Conservation (phyloP, 2,888 invertebrate genomes). For the Macaria notata region DNA sequence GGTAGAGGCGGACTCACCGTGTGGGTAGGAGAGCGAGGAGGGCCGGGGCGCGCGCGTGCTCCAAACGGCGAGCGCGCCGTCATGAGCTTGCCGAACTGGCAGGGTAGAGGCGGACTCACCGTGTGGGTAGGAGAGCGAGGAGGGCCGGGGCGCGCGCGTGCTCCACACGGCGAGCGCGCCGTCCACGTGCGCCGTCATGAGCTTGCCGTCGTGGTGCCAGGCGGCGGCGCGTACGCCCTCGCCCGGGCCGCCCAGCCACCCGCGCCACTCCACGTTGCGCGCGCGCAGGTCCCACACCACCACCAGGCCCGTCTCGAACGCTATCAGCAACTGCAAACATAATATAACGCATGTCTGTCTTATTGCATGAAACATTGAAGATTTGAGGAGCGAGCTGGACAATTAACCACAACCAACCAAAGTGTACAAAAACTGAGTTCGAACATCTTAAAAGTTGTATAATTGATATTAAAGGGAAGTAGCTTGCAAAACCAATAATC, state of each 20-base stretch:
- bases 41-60: constrained; percentile 90
- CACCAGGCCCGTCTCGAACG: constrained; percentile 96
- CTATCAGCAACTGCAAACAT: constrained; percentile 92
- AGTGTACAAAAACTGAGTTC: too few species aligned
- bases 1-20: constrained; percentile 84
- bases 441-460: too few species aligned
- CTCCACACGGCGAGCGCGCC: constrained; percentile 83
- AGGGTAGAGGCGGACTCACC: too few species aligned
- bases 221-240: constrained; percentile 93
- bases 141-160: too few species aligned
- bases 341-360: neutral
- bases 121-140: too few species aligned
- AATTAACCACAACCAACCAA: too few species aligned
- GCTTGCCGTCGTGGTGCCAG: constrained; percentile 99
- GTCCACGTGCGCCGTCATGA: constrained; percentile 97
- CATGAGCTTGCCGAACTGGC: constrained; percentile 94
- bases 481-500: too few species aligned
- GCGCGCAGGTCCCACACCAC: constrained; percentile 97
- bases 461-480: too few species aligned
- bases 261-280: constrained; percentile 93
- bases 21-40: constrained; percentile 92
- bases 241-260: constrained; percentile 88
- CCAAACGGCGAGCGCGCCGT: constrained; percentile 98
- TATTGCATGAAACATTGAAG: too few species aligned
- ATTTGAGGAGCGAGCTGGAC: too few species aligned